Conservation (phyloP, 2,888 invertebrate genomes). For the Sepioteuthis lessoniana region DNA sequence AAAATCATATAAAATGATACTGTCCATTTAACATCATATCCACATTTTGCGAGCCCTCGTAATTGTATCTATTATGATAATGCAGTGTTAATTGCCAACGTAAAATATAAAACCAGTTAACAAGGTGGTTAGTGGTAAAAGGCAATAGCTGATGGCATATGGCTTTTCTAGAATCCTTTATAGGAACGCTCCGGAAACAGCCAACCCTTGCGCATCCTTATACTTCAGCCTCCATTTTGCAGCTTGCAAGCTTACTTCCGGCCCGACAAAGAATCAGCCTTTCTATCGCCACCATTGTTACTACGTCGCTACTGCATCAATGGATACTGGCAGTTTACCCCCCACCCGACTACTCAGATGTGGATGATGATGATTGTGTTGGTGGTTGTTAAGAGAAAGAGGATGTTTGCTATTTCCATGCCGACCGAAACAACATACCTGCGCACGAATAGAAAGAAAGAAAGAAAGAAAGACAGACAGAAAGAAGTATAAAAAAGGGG, state of each 20-base stretch:
- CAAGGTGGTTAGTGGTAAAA: background rate
- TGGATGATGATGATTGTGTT: background rate
- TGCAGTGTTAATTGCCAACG: background rate
- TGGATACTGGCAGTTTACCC: background rate
- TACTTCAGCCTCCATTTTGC: background rate
- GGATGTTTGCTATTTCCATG: background rate
- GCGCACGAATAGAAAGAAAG: background rate
- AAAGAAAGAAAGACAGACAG: background rate
- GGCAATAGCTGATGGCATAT: background rate
- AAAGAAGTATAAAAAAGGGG: background rate
- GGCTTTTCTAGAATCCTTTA: background rate
- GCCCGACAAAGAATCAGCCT: background rate
- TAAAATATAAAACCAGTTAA: background rate
- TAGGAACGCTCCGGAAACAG: background rate
- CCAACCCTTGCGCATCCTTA: background rate
- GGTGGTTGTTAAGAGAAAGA: background rate
- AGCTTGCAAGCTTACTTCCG: background rate
- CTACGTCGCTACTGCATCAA: background rate
- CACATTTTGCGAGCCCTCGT: background rate
- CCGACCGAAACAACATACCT: background rate
- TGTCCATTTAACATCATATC: background rate
- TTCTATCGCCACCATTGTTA: background rate
- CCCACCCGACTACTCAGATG: background rate
- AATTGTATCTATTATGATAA: background rate
- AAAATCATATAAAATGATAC: background rate